Base-by-base conservation (phyloP, 1,140 invertebrate genomes). In the Lysiphlebus fabarum region DNA sequence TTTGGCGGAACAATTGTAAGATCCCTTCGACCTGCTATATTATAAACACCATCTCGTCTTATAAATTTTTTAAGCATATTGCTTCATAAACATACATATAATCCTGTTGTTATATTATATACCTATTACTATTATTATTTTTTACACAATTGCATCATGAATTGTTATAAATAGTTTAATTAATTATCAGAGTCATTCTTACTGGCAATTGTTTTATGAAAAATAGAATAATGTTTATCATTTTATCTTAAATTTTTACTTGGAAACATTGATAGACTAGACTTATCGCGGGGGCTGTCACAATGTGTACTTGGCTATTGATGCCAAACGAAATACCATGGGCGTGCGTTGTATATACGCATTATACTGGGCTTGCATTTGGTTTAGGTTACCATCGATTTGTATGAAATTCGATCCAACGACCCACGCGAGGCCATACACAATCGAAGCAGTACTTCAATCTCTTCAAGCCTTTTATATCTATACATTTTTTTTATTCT, bases 351-450 rank as follows among this genome's bases (percentile, higher is more conserved):
- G 17, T 26, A n/a, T n/a, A n/a, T n/a, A 26, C 17, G 17, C 17
- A 26, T 26, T 2, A 26, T 26, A n/a, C n/a, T 4, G 17, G 4
- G 17, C 66, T 67, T 68, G 69, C 59, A 71, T 69, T 70, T 65
- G 72, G 72, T 67, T 75, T 73, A 70, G 66, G 71, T 75, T 76
- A 74, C 72, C 68, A 40, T 63, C 67, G 67, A 76, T 76, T 76
- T 76, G 70, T 76, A 75, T 76, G 71, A 75, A 74, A 74, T 75
- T 75, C 72, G 70, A 76, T 75, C 68, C 64, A 51, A 45, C 66
- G 65, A 65, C 74, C 72, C 71, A 76, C 72, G 67, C 67, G 61
- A 62, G 53, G 38, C 33, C 53, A 54, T 47, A 55, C 55, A 55
- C 55, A 56, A 49, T 56, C 49, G 40, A 49, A 42, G 17, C 47